Base-by-base conservation (phyloP, 2,888 invertebrate genomes). In the Glyphotaelius pellucidus region DNA sequence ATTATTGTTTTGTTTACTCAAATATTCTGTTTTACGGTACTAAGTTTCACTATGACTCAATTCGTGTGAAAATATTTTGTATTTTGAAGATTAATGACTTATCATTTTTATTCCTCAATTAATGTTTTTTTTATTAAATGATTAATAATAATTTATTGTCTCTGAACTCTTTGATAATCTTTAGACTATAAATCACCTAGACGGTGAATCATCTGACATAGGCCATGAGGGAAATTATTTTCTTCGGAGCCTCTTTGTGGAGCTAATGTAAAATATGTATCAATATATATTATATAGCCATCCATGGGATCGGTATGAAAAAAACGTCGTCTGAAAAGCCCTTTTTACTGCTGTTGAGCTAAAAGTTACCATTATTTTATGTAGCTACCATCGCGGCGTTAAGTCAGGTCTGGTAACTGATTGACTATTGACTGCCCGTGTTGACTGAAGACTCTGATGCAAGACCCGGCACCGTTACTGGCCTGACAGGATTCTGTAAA, bases 401-500 rank as follows among this genome's bases (percentile, higher is more conserved):
- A 67, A 67, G 25, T 67, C 67, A 67, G 9, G n/a, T 47, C 47
- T 47, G 47, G 47, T 67, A 67, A 67, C 67, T 67, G 67, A 67
- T 67, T 67, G 67, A 52, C 52, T 52, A 52, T 12, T 47, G 47
- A 67, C 67, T 67, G 67, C 5, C 42, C 12, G 42, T 42, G 12
- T 42, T 42, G 42, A 47, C 47, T 47, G 67, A 67, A 67, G 67
- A n/a, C 5, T 67, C 9, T 67, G 67, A 67, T 9, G 67, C 25
- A 67, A 67, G 67, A 7, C 35, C 11, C 31, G 19, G 19, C 35
- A 25, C 83, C 83, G 83, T 83, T 83, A 83, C 9, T 83, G 30
- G n/a, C 42, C 86, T 11, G 86, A 42, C 86, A 86, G 42, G 42
- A n/a, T 86, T 86, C 86, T 86, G n/a, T 86, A 86, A 42, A 86